Evolutionary conservation across 2,113 vertebrate species (phyloP).

Genomic region (Cyanoliseus patagonus): DNA sequence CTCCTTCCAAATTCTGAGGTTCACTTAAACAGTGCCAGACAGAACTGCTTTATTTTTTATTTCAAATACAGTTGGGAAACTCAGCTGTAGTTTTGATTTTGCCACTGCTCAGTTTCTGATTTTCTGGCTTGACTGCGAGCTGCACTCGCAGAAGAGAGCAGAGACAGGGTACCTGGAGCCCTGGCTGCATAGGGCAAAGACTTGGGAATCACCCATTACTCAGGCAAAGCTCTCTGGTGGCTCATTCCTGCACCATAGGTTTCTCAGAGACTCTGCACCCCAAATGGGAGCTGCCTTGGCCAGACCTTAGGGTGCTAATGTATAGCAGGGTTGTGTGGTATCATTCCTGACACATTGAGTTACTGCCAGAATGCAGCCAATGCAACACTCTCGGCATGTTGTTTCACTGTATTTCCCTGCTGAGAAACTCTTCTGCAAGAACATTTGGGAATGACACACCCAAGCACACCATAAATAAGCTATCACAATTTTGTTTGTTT

Average conservation of each 20-base stretch:
- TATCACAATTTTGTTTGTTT: not conserved
- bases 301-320: not conserved
- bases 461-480: not conserved
- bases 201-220: not conserved
- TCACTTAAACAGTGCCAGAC: not conserved
- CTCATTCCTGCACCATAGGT: not conserved
- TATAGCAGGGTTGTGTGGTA: accelerated
- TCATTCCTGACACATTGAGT: accelerated
- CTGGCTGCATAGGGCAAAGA: not conserved
- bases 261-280: not conserved
- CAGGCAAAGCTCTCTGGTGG: not conserved
- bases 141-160: not conserved
- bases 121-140: not conserved
- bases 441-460: not conserved
- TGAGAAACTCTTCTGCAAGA: not conserved
- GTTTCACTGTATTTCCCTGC: not conserved
- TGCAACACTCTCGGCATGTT: accelerated
- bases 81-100: not conserved
- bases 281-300: not conserved
- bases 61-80: not conserved
- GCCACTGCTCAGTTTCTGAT: not conserved
- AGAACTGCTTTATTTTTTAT: not conserved
- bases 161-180: not conserved
- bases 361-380: not conserved
- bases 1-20: not conserved